Conservation (phyloP, 2,113 vertebrate genomes). For the Monarcha castaneiventris region DNA sequence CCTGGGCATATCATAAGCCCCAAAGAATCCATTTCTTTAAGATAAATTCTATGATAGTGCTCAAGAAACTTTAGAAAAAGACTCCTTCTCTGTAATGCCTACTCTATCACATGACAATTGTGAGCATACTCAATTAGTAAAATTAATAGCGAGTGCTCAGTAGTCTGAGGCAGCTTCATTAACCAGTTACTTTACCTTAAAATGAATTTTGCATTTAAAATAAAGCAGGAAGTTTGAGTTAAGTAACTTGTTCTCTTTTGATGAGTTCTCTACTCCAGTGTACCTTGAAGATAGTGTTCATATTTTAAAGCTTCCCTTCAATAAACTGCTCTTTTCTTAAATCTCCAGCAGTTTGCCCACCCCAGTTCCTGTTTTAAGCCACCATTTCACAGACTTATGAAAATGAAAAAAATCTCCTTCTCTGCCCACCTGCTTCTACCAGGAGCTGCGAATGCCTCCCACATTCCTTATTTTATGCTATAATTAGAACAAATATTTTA, state of each 20-base stretch:
- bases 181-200: background rate
- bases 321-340: background rate
- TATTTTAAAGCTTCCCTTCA: background rate
- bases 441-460: background rate
- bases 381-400: background rate
- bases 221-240: background rate
- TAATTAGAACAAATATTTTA: slow-evolving; percentile 54
- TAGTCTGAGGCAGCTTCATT: background rate
- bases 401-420: background rate
- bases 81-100: background rate
- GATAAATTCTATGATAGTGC: background rate
- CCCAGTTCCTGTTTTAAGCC: background rate
- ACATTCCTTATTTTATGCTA: slow-evolving; percentile 6
- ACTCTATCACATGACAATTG: background rate
- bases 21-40: background rate
- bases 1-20: background rate
- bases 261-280: background rate
- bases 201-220: background rate
- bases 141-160: background rate
- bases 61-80: background rate
- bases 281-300: background rate
- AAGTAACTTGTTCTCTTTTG: background rate
- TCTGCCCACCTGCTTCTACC: slow-evolving; percentile 20
- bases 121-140: background rate
- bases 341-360: background rate